These are phyloP conservation scores for Drosophila eohydei DNA, from an alignment of 2,888 invertebrate species.

Conservation along the genomic window DNA sequence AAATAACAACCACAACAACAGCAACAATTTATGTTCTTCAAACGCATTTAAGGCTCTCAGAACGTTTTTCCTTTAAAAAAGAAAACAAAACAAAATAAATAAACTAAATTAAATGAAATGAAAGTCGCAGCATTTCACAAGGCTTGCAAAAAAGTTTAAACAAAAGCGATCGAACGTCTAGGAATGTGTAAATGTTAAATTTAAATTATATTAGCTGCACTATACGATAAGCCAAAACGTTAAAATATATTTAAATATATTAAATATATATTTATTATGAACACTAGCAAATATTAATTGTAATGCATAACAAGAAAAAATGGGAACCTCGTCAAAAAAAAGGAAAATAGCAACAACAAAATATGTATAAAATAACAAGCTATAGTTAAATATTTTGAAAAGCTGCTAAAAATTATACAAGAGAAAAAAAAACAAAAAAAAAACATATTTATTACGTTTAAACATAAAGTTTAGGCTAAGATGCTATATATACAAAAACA, in stretches of 20 bases:
- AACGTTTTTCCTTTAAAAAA: constrained; percentile 31
- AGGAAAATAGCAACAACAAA: constrained; percentile 23
- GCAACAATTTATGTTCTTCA: constrained; percentile 48
- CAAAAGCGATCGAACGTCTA: constrained; percentile 38
- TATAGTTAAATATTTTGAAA: constrained; percentile 75
- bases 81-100: constrained; percentile 3
- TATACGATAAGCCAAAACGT: constrained; percentile 63
- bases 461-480: constrained; percentile 54
- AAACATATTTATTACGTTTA: constrained; percentile 69
- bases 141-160: constrained; percentile 23
- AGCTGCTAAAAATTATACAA: constrained; percentile 56
- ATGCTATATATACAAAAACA: constrained; percentile 25
- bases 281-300: constrained; percentile 77
- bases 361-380: constrained; percentile 47
- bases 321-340: constrained; percentile 62
- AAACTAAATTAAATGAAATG: constrained; percentile 22
- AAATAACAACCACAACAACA: constrained; percentile 30
- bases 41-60: constrained; percentile 71
- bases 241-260: constrained; percentile 46
- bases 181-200: constrained; percentile 51
- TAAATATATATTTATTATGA: constrained; percentile 74
- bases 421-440: constrained; percentile 18
- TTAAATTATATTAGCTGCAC: constrained; percentile 68
- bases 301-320: constrained; percentile 54
- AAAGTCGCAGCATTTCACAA: constrained; percentile 40